These are phyloP conservation scores for Mesopsocus fuscifrons DNA, from an alignment of 2,888 invertebrate species.

Conservation along the genomic window DNA sequence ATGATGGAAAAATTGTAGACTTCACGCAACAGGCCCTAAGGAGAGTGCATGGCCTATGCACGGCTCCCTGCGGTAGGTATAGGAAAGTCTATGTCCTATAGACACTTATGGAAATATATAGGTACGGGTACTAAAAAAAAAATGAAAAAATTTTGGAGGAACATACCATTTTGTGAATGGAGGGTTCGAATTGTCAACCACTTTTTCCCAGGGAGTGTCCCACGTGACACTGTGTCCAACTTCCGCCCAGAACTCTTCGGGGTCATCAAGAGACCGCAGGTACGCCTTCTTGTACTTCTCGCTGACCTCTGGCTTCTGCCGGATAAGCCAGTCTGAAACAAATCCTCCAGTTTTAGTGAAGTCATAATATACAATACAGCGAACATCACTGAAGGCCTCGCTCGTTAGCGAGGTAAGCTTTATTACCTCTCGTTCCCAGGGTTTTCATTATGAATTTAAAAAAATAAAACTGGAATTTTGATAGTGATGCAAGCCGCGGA, in stretches of 20 bases:
- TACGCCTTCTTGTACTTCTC: slow-evolving; percentile 39
- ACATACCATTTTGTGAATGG: slow-evolving; percentile 88
- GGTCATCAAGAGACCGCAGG: slow-evolving; percentile 48
- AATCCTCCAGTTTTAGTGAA: no score
- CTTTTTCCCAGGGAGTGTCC: slow-evolving; percentile 67
- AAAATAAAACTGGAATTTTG: no score
- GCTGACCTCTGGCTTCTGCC: slow-evolving; percentile 20
- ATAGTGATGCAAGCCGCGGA: no score
- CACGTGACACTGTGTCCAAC: slow-evolving; percentile 56
- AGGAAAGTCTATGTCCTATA: no score
- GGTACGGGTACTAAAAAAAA: no score
- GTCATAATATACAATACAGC: not conserved
- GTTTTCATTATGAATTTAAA: not conserved
- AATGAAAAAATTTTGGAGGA: no score
- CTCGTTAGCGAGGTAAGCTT: not conserved
- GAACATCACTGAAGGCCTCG: not conserved
- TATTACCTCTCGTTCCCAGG: not conserved
- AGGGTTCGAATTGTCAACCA: slow-evolving; percentile 61
- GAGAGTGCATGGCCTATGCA: no score
- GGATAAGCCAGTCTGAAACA: slow-evolving; percentile 22
- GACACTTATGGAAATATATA: no score
- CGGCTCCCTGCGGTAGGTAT: no score
- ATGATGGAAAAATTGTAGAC: no score
- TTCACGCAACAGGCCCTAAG: no score
- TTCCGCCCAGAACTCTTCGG: slow-evolving; percentile 73